A percentile compares a stretch with the other conserved stretches of the same genome.
These are phyloP conservation scores for Xestia c-nigrum DNA, from an alignment of 2,888 invertebrate species.

Conservation along the genomic window DNA sequence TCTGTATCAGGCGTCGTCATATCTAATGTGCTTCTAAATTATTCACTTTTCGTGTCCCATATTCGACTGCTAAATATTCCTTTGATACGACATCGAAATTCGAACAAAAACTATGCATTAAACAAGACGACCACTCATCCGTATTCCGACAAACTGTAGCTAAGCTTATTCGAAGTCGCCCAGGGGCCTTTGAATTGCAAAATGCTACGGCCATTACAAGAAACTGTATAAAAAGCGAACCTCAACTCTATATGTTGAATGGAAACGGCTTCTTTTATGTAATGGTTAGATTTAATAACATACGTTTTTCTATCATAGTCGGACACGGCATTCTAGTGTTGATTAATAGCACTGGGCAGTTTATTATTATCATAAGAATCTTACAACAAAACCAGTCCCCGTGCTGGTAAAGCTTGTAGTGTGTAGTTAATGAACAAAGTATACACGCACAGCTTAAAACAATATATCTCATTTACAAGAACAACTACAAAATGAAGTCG, in stretches of 20 bases:
- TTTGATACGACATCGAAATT: conserved; percentile 52
- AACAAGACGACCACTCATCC: conserved; percentile 73
- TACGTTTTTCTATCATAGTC: conserved; percentile 23
- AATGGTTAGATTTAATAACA: conserved; percentile 17
- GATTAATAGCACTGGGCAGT: conserved; percentile 22
- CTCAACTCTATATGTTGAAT: conserved; percentile 60
- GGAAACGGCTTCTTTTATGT: conserved; percentile 58
- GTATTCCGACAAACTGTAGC: conserved; percentile 73
- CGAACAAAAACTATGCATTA: conserved; percentile 70
- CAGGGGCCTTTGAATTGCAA: conserved; percentile 82
- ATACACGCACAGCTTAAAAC: neutral
- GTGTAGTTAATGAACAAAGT: conserved; percentile 7
- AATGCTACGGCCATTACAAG: conserved; percentile 76
- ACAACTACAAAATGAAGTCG: conserved; percentile 26
- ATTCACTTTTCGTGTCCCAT: conserved; percentile 53
- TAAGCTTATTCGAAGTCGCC: conserved; percentile 72
- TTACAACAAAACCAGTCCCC: conserved; percentile 4
- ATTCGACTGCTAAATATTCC: conserved; percentile 57
- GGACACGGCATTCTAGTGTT: conserved; percentile 5
- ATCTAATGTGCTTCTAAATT: conserved; percentile 42
- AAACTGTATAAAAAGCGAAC: conserved; percentile 77
- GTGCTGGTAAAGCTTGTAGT: too few species aligned
- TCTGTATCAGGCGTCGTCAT: conserved; percentile 20
- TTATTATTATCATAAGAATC: conserved; percentile 8
- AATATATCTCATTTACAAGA: conserved; percentile 19